A percentile compares a stretch with the other conserved stretches of the same genome.
These are phyloP conservation scores for Alaudala cheleensis DNA, from an alignment of 2,113 vertebrate species.

Conservation along the genomic window DNA sequence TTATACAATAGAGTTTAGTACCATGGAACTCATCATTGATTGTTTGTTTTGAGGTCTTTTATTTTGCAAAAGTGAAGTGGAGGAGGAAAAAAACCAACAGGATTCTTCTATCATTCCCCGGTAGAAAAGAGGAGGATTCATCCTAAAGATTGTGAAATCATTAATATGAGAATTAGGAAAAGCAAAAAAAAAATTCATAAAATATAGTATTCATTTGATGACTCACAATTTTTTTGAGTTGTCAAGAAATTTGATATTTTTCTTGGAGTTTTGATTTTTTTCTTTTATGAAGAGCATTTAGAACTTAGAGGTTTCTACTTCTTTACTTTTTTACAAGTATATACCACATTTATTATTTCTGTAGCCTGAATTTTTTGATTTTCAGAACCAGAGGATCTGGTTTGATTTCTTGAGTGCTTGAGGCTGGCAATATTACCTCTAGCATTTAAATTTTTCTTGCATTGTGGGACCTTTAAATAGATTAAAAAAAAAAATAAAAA, in stretches of 20 bases:
- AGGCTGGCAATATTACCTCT: not conserved
- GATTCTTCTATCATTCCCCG: not conserved
- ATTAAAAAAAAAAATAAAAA: too few relatives aligned
- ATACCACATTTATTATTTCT: not conserved
- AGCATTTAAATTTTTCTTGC: not conserved
- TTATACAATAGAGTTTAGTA: not conserved
- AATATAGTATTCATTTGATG: not conserved
- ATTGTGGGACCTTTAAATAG: not conserved
- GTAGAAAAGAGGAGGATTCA: not conserved
- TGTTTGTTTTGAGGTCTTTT: not conserved
- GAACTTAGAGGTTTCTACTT: not conserved
- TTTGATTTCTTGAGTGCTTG: not conserved
- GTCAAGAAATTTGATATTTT: not conserved
- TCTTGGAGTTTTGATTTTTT: not conserved
- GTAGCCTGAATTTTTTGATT: not conserved
- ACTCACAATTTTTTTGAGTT: not conserved
- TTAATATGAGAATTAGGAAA: not conserved
- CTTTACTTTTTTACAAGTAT: not conserved
- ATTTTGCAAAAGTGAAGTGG: not conserved
- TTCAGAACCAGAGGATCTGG: not conserved
- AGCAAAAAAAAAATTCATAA: not conserved
- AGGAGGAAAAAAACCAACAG: not conserved
- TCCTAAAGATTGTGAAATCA: not conserved
- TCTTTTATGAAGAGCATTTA: not conserved
- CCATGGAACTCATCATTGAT: not conserved